Conservation (phyloP, 2,113 vertebrate species). For the Thamnaconus septentrionalis region DNA sequence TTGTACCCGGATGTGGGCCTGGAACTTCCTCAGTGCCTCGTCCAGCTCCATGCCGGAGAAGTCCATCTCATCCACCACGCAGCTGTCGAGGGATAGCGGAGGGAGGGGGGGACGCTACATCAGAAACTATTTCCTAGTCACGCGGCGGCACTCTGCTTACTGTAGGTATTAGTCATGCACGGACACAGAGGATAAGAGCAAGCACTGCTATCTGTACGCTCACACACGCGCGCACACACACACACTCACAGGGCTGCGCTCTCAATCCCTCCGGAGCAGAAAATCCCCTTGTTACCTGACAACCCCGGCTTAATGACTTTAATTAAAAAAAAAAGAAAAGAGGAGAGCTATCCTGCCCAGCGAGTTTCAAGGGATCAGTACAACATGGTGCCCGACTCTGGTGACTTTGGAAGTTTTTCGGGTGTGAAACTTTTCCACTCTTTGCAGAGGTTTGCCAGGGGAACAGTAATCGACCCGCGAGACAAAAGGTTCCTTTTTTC, state of each 20-base stretch:
- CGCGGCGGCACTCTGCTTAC: constrained; percentile 6
- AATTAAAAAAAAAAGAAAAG: constrained; percentile 59
- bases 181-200: constrained; percentile 36
- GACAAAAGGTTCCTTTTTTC: constrained; percentile 8
- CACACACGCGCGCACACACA: background rate
- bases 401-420: constrained; percentile 44
- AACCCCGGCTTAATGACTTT: constrained; percentile 53
- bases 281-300: constrained; percentile 58
- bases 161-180: constrained; percentile 44
- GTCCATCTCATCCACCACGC: constrained; percentile 98
- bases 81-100: constrained; percentile 70
- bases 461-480: constrained; percentile 36
- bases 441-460: constrained; percentile 25
- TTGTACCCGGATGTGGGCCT: constrained; percentile 96
- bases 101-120: background rate
- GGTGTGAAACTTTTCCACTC: constrained; percentile 24
- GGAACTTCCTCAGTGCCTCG: constrained; percentile 96
- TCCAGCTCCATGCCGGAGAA: constrained; percentile 97
- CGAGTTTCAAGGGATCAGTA: constrained; percentile 33
- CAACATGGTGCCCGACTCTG: constrained; percentile 13
- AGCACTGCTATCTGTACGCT: constrained; percentile 14
- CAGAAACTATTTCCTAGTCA: constrained; percentile 5
- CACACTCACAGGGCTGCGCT: constrained; percentile 12
- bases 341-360: constrained; percentile 32
- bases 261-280: constrained; percentile 43